A percentile compares a stretch with the other conserved stretches of the same genome.
Evolutionary conservation across 2,797 vertebrate genomes (phyloP).

Genomic region (Eulemur rubriventer): DNA sequence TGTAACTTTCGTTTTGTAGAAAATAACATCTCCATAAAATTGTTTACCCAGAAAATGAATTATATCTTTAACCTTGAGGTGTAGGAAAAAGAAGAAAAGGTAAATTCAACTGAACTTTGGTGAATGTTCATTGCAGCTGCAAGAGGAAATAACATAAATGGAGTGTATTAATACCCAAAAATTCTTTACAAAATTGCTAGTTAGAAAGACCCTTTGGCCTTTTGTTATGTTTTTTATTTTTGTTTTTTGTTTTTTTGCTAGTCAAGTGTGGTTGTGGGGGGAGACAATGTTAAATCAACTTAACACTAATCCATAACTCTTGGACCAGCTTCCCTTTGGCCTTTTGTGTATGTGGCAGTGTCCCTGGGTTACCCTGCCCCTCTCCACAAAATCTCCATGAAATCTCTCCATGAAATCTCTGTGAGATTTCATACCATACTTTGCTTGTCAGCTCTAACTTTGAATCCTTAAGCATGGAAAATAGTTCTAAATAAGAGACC

Average conservation of each 20-base stretch:
- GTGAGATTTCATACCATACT: conserved; percentile 19
- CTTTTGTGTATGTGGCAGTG: not conserved
- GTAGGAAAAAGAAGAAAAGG: not conserved
- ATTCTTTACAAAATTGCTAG: not conserved
- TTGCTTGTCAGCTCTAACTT: not conserved
- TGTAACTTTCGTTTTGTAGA: not conserved
- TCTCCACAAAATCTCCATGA: not conserved
- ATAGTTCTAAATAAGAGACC: not conserved
- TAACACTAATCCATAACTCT: too few species aligned
- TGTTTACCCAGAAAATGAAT: not conserved
- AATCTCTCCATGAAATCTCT: not conserved
- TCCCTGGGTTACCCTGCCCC: conserved; percentile 1
- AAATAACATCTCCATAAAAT: conserved; percentile 2
- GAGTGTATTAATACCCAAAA: not conserved
- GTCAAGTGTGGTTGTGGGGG: too few species aligned
- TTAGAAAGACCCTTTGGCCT: not conserved
- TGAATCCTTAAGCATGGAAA: not conserved
- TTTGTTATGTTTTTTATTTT: not conserved
- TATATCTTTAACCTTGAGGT: not conserved
- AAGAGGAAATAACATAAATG: conserved; percentile 38
- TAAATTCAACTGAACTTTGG: not conserved
- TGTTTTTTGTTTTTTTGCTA: too few species aligned
- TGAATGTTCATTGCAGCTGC: conserved; percentile 6
- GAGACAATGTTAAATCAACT: too few species aligned
- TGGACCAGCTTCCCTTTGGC: not conserved